A percentile compares a stretch with the other conserved stretches of the same genome.
Conservation (phyloP, 2,888 invertebrate genomes). For the Corythucha ciliata region DNA sequence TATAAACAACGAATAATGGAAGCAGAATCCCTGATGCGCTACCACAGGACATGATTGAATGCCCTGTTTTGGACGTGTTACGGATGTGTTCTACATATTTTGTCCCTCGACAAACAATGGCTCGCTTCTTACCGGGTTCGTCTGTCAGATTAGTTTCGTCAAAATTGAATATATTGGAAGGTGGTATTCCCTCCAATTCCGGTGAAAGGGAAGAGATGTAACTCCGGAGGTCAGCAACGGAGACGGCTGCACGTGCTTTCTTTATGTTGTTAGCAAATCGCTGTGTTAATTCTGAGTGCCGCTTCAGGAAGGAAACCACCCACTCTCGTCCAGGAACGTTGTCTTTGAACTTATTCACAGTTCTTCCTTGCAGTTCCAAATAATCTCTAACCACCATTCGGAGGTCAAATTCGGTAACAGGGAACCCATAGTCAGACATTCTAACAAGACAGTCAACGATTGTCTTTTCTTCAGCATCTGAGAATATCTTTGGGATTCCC, state of each 20-base stretch:
- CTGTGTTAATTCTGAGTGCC: slow-evolving; percentile 25
- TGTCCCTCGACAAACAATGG: slow-evolving; percentile 35
- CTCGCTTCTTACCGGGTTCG: slow-evolving; percentile 38
- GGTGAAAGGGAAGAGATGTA: slow-evolving; percentile 26
- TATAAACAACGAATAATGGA: slow-evolving; percentile 40
- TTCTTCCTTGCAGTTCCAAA: slow-evolving; percentile 21
- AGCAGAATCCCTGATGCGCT: slow-evolving; percentile 40
- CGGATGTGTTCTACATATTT: slow-evolving; percentile 39
- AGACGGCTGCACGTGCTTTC: slow-evolving; percentile 29
- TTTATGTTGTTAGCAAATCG: slow-evolving; percentile 33
- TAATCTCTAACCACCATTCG: slow-evolving; percentile 20
- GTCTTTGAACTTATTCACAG: slow-evolving; percentile 30
- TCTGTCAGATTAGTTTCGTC: slow-evolving; percentile 40
- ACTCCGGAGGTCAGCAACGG: slow-evolving; percentile 26
- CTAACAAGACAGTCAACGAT: slow-evolving; percentile 31
- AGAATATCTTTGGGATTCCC: slow-evolving; percentile 26
- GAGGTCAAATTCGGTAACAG: slow-evolving; percentile 29
- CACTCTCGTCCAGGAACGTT: slow-evolving; percentile 36
- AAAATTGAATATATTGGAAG: slow-evolving; percentile 38
- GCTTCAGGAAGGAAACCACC: slow-evolving; percentile 29
- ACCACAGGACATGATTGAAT: slow-evolving; percentile 39
- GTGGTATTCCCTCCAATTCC: slow-evolving; percentile 28
- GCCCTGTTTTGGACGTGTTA: slow-evolving; percentile 38
- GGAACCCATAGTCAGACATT: slow-evolving; percentile 35
- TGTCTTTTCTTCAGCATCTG: slow-evolving; percentile 32